Base-by-base conservation (phyloP, 2,113 vertebrate genomes). In the Oostethus manadensis region DNA sequence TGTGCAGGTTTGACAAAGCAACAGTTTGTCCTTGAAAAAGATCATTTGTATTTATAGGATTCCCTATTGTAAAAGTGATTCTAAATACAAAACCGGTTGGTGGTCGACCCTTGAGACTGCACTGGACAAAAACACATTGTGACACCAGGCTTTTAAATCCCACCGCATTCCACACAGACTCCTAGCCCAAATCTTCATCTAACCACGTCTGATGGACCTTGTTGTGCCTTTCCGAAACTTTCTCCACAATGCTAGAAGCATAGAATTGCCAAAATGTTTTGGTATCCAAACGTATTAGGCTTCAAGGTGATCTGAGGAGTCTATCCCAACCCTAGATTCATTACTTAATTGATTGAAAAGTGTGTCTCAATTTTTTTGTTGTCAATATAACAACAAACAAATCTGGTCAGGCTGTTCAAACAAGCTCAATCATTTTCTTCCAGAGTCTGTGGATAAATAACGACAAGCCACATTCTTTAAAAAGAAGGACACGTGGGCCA, bases 371-470 rank as follows among this genome's bases (percentile, higher is more conserved):
- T 18, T 54, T 33, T n/a, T 54, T 35, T 33, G 38, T 11, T 33
- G 16, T 17, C 26, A 10, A 54, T 18, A 18, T 7, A 54, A n/a
- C n/a, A n/a, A n/a, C n/a, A n/a, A n/a, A n/a, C n/a, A n/a, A n/a
- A n/a, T n/a, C n/a, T n/a, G n/a, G n/a, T n/a, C n/a, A n/a, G 62
- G 58, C 43, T 75, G 57, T 58, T 62, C 61, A 50, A 49, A 51
- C 43, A 35, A 44, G 48, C 40, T 40, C 13, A 70, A 64, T 53
- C 72, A 57, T 48, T 44, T 2, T 20, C 56, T 73, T 61, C 70
- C 73, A 35, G 68, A 70, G 73, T 81, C 65, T 61, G 65, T 38
- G 68, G 61, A 51, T 76, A 56, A 72, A 81, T 79, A 74, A 74
- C 59, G 51, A 54, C 58, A 43, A 55, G 55, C 17, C 68, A 16